Percentiles rank a stretch among this genome's conserved stretches.
phyloP scores from a whole-genome alignment of 2,113 vertebrate species.

The Lipophrys pholis region DNA sequence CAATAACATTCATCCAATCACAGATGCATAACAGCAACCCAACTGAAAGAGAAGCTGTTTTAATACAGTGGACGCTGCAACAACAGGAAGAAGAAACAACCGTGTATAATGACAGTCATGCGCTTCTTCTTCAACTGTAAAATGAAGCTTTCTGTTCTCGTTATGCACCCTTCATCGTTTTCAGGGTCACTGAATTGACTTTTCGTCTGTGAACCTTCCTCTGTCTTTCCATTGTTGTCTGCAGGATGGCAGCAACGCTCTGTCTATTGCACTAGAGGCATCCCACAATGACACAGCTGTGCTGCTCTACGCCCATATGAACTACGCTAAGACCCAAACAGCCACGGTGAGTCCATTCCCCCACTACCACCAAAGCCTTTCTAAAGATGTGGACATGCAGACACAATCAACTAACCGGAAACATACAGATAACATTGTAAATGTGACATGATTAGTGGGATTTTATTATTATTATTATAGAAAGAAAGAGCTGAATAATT shows the following conservation, averaged over 20 bases:
- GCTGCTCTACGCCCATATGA: slow-evolving; percentile 90
- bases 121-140: background rate
- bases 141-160: background rate
- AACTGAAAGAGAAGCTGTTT: background rate
- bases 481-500: background rate
- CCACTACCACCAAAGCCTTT: background rate
- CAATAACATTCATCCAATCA: background rate
- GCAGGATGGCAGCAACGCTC: slow-evolving; percentile 94
- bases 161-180: slow-evolving; percentile 1
- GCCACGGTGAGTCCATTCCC: slow-evolving; percentile 81
- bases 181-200: slow-evolving; percentile 8
- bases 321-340: slow-evolving; percentile 69
- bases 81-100: slow-evolving; percentile 7
- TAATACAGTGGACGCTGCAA: background rate
- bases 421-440: too few relatives aligned
- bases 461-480: too few relatives aligned
- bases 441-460: too few relatives aligned
- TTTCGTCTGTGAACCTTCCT: slow-evolving; percentile 8
- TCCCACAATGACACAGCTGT: slow-evolving; percentile 92
- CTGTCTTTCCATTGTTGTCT: slow-evolving; percentile 13
- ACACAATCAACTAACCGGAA: background rate
- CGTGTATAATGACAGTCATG: background rate
- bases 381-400: background rate
- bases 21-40: background rate
- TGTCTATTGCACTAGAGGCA: slow-evolving; percentile 91